Base-by-base conservation (phyloP, 2,113 vertebrate genomes). In the Nothobranchius kuhntae region DNA sequence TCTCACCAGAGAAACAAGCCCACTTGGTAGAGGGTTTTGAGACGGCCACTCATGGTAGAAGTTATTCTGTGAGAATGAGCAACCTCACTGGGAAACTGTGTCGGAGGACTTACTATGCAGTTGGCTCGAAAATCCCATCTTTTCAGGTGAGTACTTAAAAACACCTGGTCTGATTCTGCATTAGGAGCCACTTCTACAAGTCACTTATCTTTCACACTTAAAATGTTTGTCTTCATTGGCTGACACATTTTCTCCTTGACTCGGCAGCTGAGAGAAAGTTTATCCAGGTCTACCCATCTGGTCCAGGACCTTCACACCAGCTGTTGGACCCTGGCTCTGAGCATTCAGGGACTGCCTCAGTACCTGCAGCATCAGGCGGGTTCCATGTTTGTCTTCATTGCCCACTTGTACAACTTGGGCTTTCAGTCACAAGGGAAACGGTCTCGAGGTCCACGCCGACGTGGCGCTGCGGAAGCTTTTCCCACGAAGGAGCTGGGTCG, bases 321-420 rank as follows among this genome's bases (percentile, higher is more conserved):
- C 7, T 94, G 93, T 76, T 60, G 89, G 75, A 89, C 86, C 0
- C 76, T 95, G 58, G 69, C 91, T 17, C 87, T 88, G 53, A 91
- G 75, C 40, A 44, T 95, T 40, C 93, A 93, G 13, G 89, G 80
- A 2, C 75, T 97, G 72, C 95, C 95, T 6, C 91, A 93, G 81
- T 92, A 93, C 36, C 52, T 98, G 64, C 94, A 95, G 65, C 90
- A 94, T 58, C 93, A 93, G 79, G 91, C 87, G 38, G 82, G 89
- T 26, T 85, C 80, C 30, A 15, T 92, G 58, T 76, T 91, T 11
- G 77, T 92, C 76, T 91, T 93, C 68, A 82, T 95, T n/a, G 85
- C 85, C 1, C 92, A 95, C 58, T 86, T 94, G 77, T 95, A 91
- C 73, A 78, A 78, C 61, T 92, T 96, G 65, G 9, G 53, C 21